Base-by-base conservation (phyloP, 2,888 invertebrate genomes). In the Piscicola geometra region DNA sequence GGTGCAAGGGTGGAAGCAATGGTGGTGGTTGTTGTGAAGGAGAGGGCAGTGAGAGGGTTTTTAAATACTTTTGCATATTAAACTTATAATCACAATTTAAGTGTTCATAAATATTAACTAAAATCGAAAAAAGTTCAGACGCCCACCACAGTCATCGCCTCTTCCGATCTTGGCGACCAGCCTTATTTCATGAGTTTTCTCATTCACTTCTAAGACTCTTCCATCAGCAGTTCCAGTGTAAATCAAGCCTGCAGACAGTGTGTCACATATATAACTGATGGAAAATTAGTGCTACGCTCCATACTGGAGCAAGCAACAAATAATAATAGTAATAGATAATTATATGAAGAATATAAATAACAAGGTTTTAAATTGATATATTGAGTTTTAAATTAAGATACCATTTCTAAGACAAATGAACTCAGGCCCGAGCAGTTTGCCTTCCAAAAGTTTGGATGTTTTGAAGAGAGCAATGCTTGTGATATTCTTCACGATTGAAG, bases 201-300 rank as follows among this genome's bases (percentile, higher is more conserved):
- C 80, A 69, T 82, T 76, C 21, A 85, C 82, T 66, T 81, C 80
- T n/a, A 84, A 41, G 30, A 85, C 79, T 76, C 81, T 82, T 3
- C 84, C 84, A 80, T 84, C 83, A 35, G 80, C 79, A 25, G 93
- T 84, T 41, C 91, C 89, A 0, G 92, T 91, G 84, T 93, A 96
- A 52, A 94, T 84, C 83, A 92, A 91, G 66, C 91, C 86, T 85
- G 60, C 3, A 25, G 5, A n/a, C n/a, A n/a, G n/a, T n/a, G n/a
- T n/a, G n/a, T n/a, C n/a, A n/a, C n/a, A n/a, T n/a, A n/a, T n/a
- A n/a, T n/a, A n/a, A n/a, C n/a, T n/a, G n/a, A n/a, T n/a, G n/a
- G n/a, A n/a, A n/a, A n/a, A n/a, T n/a, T n/a, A n/a, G n/a, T n/a
- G n/a, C n/a, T n/a, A n/a, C n/a, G n/a, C n/a, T n/a, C n/a, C n/a